Conservation (phyloP, 2,113 vertebrate species). For the Heptranchias perlo region DNA sequence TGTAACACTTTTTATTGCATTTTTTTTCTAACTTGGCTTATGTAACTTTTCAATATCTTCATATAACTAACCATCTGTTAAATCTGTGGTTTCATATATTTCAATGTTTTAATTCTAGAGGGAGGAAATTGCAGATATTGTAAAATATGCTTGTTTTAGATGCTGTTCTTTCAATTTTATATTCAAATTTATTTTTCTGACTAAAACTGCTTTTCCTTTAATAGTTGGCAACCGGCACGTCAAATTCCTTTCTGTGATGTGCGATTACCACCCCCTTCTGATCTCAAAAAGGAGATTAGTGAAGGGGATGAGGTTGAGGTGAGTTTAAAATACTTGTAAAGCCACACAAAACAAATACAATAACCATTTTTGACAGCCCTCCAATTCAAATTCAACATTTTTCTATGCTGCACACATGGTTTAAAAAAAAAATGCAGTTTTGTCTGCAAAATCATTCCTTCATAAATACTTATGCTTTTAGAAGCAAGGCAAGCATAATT, state of each 20-base stretch:
- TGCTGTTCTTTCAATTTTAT: neutral
- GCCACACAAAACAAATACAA: neutral
- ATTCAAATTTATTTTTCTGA: neutral
- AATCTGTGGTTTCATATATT: neutral
- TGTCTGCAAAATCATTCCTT: neutral
- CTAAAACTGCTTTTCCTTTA: slow-evolving; percentile 35
- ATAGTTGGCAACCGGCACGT: slow-evolving; percentile 93
- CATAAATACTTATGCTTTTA: neutral
- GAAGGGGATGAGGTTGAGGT: slow-evolving; percentile 98
- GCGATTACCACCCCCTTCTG: slow-evolving; percentile 81
- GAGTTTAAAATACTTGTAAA: slow-evolving; percentile 44
- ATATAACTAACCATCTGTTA: neutral
- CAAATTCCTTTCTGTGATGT: slow-evolving; percentile 92
- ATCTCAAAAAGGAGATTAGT: slow-evolving; percentile 87
- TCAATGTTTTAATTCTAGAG: neutral
- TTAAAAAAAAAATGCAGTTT: neutral
- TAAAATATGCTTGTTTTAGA: neutral
- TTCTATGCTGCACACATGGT: neutral
- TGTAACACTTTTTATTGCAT: neutral
- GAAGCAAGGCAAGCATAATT: neutral
- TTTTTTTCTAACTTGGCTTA: neutral
- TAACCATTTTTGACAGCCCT: neutral
- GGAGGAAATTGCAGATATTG: neutral
- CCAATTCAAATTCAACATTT: slow-evolving; percentile 3
- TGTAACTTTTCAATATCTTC: neutral